A percentile compares a stretch with the other conserved stretches of the same genome.
These are phyloP conservation scores for Drosophila gunungcola DNA, from an alignment of 1,140 invertebrate species.

Conservation along the genomic window DNA sequence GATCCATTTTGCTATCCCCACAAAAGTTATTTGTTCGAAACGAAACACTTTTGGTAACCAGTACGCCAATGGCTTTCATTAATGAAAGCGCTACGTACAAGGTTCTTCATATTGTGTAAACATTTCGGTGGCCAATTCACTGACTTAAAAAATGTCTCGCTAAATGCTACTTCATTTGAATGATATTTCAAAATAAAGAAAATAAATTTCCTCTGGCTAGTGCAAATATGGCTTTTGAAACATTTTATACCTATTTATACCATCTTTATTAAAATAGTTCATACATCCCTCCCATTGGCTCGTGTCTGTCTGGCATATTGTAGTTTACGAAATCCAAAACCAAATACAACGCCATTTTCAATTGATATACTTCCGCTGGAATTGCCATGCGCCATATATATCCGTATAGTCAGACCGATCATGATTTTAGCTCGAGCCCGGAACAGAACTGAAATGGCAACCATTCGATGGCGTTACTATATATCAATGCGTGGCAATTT, in stretches of 20 bases:
- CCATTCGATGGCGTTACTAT: slow-evolving; percentile 25
- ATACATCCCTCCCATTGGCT: slow-evolving; percentile 38
- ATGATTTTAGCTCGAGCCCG: slow-evolving; percentile 65
- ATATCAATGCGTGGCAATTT: slow-evolving; percentile 4
- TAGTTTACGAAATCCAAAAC: slow-evolving; percentile 62
- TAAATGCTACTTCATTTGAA: slow-evolving; percentile 58
- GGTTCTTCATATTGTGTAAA: slow-evolving; percentile 57
- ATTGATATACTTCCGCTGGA: slow-evolving; percentile 71
- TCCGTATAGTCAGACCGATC: slow-evolving; percentile 10
- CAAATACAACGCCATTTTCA: slow-evolving; percentile 73
- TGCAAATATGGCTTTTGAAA: too few species aligned
- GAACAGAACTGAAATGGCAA: slow-evolving; percentile 31
- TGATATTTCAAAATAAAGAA: not conserved
- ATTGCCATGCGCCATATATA: slow-evolving; percentile 26
- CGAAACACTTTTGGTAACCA: slow-evolving; percentile 10
- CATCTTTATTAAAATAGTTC: not conserved
- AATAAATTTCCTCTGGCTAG: not conserved
- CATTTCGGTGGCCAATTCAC: slow-evolving; percentile 63
- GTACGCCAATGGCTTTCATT: slow-evolving; percentile 39
- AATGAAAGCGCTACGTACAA: slow-evolving; percentile 41
- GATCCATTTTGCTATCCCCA: slow-evolving; percentile 34
- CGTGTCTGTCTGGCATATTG: slow-evolving; percentile 40
- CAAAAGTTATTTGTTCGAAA: slow-evolving; percentile 13
- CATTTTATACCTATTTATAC: not conserved
- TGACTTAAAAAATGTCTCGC: slow-evolving; percentile 31